Base-by-base conservation (phyloP, 2,888 invertebrate genomes). In the Atethmia centrago region DNA sequence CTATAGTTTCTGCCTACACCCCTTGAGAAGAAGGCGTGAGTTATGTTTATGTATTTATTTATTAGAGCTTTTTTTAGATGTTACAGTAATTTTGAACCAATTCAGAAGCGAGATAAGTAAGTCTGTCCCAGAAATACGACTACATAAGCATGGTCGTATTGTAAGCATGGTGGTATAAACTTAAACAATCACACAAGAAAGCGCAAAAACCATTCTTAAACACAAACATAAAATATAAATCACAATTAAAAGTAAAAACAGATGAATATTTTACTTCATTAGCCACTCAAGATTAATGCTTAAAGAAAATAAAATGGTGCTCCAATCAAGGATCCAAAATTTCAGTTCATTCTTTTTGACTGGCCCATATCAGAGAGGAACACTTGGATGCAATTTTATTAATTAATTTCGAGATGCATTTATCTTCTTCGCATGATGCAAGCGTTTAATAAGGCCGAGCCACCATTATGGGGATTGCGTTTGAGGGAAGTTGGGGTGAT, bases 351-450 rank as follows among this genome's bases (percentile, higher is more conserved):
- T 88, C 85, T 87, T 89, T 90, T 90, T 88, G 76, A 88, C 85
- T 87, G 82, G 74, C 61, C 82, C 80, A 79, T 88, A 85, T 87
- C 85, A 81, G 76, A 66, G 78, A 71, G 83, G 83, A 86, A 90
- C 91, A 92, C 90, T 92, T 91, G 89, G 90, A 92, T 93, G 92
- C 94, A 93, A 93, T 95, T 94, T 95, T 92, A 93, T 94, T 95
- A 95, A 95, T 95, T 95, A 95, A 94, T 94, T 94, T 94, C 89
- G 90, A 93, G 92, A 90, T 92, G 93, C 94, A 94, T 95, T 94
- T 93, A 94, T 95, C 95, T 95, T 92, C 87, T 88, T 91, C 88
- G 93, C 93, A 93, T 94, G 93, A 93, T 93, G 93, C 92, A 91
- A 92, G 88, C 91, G 89, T 92, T 93, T 93, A 94, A 93, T 94